Evolutionary conservation across 2,888 invertebrate species (phyloP).

Genomic region (Cheilosia soror): DNA sequence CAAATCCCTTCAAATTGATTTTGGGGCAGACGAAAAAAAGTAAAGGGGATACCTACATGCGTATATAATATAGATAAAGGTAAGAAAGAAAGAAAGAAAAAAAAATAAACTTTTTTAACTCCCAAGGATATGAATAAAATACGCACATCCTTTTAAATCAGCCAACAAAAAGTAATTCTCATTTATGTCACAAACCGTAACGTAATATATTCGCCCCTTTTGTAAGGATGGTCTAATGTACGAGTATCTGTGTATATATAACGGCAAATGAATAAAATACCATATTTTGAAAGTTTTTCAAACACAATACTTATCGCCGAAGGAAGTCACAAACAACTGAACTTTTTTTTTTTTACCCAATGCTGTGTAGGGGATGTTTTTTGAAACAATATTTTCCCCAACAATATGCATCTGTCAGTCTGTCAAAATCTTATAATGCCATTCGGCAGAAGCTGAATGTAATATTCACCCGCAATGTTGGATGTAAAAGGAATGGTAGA

Average conservation of each 20-base stretch:
- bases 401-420: too few relatives aligned
- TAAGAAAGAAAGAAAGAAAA: constrained; percentile 1
- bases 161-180: constrained; percentile 52
- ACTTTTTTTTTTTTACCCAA: too few relatives aligned
- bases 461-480: too few relatives aligned
- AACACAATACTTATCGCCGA: constrained; percentile 6
- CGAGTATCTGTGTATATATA: background rate
- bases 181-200: constrained; percentile 57
- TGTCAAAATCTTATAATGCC: too few relatives aligned
- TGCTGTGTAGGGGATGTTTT: too few relatives aligned
- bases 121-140: constrained; percentile 62
- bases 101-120: constrained; percentile 49
- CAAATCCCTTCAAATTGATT: constrained; percentile 75
- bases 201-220: constrained; percentile 32
- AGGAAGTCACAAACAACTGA: background rate
- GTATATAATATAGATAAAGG: constrained; percentile 7
- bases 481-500: too few relatives aligned
- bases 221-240: background rate
- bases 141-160: constrained; percentile 62
- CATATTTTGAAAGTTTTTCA: constrained; percentile 23
- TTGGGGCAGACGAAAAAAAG: constrained; percentile 30
- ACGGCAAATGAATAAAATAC: constrained; percentile 34
- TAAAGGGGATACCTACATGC: background rate
- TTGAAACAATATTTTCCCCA: too few relatives aligned
- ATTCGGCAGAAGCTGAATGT: too few relatives aligned